Evolutionary conservation across 2,888 invertebrate genomes (phyloP).

Genomic region (Acanthococcus lagerstroemiae): DNA sequence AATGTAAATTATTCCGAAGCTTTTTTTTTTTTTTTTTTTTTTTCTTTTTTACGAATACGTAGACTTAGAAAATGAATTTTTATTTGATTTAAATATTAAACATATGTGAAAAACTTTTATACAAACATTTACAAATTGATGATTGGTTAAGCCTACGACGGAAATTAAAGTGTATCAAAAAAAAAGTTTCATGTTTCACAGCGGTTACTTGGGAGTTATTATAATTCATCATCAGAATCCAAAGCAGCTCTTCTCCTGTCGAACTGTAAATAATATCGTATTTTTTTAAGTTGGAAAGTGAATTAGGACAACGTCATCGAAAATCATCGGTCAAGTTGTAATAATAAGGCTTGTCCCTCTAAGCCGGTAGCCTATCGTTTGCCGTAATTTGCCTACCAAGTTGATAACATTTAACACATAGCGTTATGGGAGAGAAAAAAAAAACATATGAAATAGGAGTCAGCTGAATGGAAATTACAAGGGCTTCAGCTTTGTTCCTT

Average conservation of each 20-base stretch:
- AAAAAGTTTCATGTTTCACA: not conserved
- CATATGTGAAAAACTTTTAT: not conserved
- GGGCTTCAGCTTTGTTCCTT: too few relatives aligned
- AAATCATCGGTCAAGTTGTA: not conserved
- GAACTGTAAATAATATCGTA: slow-evolving; percentile 49
- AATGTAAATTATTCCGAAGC: too few relatives aligned
- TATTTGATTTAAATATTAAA: not conserved
- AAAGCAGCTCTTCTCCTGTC: slow-evolving; percentile 78
- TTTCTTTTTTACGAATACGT: not conserved
- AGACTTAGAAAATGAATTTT: not conserved
- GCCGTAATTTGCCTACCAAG: not conserved
- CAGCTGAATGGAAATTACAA: too few relatives aligned
- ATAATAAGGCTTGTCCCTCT: too few relatives aligned
- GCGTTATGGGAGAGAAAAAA: not conserved
- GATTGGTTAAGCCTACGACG: not conserved
- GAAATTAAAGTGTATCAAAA: not conserved
- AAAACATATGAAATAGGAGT: too few relatives aligned
- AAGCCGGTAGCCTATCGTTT: too few relatives aligned
- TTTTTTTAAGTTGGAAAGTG: not conserved
- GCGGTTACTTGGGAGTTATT: slow-evolving; percentile 1
- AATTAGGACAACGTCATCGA: not conserved
- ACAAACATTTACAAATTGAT: not conserved
- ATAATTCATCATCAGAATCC: slow-evolving; percentile 62
- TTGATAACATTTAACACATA: too few relatives aligned
- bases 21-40: too few relatives aligned